phyloP scores from a whole-genome alignment of 2,113 vertebrate species.

The Porphyrio hochstetteri region DNA sequence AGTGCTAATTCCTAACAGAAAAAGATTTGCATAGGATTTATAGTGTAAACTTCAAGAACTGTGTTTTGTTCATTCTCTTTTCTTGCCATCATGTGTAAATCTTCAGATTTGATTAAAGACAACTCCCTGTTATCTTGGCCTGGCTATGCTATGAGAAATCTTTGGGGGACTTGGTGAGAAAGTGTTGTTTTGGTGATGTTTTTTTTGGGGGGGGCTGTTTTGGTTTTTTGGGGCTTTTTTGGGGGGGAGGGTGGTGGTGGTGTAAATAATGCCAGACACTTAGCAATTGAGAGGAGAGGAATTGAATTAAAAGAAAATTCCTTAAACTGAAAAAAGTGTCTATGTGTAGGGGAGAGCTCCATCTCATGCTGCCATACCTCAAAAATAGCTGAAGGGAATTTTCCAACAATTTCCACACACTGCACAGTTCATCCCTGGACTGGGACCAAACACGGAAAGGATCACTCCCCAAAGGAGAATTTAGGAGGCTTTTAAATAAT shows the following conservation, averaged over 20 bases:
- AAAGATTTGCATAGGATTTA: background rate
- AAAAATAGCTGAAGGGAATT: constrained; percentile 19
- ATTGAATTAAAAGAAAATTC: background rate
- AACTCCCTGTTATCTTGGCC: background rate
- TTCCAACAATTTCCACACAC: background rate
- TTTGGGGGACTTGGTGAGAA: background rate
- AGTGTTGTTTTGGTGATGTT: background rate
- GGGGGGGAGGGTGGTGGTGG: background rate
- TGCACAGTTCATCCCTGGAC: background rate
- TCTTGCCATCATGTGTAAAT: background rate
- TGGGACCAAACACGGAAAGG: background rate
- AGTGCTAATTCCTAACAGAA: background rate
- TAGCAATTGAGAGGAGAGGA: background rate
- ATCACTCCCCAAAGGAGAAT: background rate
- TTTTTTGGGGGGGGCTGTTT: background rate
- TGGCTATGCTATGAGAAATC: background rate
- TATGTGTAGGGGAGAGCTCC: background rate
- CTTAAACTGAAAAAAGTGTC: background rate
- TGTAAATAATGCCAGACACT: background rate
- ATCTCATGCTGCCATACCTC: background rate
- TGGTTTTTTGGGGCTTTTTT: background rate
- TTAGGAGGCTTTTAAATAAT: background rate
- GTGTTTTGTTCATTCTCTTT: background rate
- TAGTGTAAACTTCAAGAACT: background rate
- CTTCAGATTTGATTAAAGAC: background rate